These are phyloP conservation scores for Parnassius mnemosyne DNA, from an alignment of 2,888 invertebrate species.

Conservation along the genomic window DNA sequence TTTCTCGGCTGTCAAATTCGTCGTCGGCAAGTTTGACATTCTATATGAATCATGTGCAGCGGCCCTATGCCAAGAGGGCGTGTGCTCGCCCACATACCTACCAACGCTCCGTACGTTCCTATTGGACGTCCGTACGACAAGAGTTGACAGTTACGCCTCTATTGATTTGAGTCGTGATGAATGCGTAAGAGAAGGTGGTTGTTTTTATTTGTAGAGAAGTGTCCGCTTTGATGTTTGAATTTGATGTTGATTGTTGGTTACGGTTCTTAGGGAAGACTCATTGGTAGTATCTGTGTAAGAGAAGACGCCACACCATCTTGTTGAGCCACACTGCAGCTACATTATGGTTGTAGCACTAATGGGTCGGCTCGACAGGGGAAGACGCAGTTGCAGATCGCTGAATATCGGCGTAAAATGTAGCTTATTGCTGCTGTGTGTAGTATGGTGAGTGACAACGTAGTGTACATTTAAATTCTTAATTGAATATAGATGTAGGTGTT, in stretches of 20 bases:
- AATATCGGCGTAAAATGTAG: too few relatives aligned
- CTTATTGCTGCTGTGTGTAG: too few relatives aligned
- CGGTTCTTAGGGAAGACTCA: background rate
- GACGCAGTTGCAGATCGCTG: too few relatives aligned
- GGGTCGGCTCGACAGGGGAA: too few relatives aligned
- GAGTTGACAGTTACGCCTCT: conserved; percentile 19
- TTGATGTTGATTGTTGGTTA: background rate
- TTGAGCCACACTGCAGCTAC: too few relatives aligned
- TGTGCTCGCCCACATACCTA: conserved; percentile 13
- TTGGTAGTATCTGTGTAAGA: too few relatives aligned
- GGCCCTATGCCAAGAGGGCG: conserved; percentile 28
- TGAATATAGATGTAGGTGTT: too few relatives aligned
- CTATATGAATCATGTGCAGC: conserved; percentile 24
- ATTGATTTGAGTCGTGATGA: background rate
- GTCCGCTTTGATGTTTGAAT: background rate
- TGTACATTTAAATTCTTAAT: too few relatives aligned
- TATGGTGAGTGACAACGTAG: too few relatives aligned
- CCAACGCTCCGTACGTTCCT: background rate
- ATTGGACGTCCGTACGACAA: conserved; percentile 13
- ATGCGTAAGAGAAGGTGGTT: background rate
- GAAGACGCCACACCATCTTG: too few relatives aligned
- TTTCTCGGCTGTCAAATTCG: conserved; percentile 14
- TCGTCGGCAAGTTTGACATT: conserved; percentile 24
- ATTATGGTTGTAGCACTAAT: too few relatives aligned
- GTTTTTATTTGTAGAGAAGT: background rate